Evolutionary conservation across 2,888 invertebrate species (phyloP), one percentile per base, ranked within the genome.

Genomic region (Notodonta ziczac): DNA sequence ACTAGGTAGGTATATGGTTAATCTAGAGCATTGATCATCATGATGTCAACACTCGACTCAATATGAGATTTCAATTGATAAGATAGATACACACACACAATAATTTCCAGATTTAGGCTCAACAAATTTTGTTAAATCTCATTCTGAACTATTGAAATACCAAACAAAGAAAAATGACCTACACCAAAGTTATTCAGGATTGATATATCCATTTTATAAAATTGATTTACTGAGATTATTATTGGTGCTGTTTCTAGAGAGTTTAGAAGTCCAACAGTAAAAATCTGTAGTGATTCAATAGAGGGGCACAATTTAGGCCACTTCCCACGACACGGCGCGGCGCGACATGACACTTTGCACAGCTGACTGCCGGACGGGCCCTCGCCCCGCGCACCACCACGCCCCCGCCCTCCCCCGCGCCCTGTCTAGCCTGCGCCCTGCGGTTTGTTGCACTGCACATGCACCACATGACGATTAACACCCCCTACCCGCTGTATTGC

Each of bases 331-430:
- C 82, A 77, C 81, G 73, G 73, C 74, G 75, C 77, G 73, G 78
- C 77, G 83, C 84, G 82, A 85, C 86, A 87, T 89, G 89, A 86
- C 89, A 89, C 85, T 86, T 80, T 77, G 88, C 91, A 92, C 93
- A 93, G 93, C 93, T 93, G 93, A 93, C 93, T 92, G 89, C 79
- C 88, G 85, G 85, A 84, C 85, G 79, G 79, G 73, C 76, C 79
- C 80, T 82, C 80, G 77, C 82, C 82, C 83, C 81, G 73, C 78
- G 59, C 76, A 63, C 65, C 82, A 60, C 81, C 73, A 69, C 77
- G 69, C 69, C 76, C 70, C 72, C 72, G 74, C 76, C 77, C 74
- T 70, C 77, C 76, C 73, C 62, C 65, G 64, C 68, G 71, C 78
- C 74, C 79, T 75, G 76, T 76, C 81, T 16, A 72, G 78, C 82